These are phyloP conservation scores for Bufo gargarizans DNA, from an alignment of 2,113 vertebrate genomes.

Conservation along the genomic window DNA sequence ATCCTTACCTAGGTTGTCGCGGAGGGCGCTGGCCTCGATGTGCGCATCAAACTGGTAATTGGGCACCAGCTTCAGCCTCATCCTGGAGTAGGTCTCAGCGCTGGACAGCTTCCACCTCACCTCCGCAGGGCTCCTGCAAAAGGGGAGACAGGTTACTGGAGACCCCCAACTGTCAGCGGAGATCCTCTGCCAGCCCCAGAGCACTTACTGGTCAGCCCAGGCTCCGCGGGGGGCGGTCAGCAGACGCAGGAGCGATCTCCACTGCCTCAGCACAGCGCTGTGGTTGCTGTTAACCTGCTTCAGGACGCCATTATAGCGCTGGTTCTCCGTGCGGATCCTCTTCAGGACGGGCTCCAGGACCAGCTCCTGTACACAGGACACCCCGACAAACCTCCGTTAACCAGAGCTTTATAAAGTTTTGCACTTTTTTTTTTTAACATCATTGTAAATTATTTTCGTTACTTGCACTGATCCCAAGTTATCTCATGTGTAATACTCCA, in stretches of 20 bases:
- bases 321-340: conserved; percentile 78
- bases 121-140: conserved; percentile 73
- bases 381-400: neutral
- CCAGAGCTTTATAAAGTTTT: neutral
- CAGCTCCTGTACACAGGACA: conserved; percentile 73
- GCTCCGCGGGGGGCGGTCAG: conserved; percentile 84
- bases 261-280: conserved; percentile 82
- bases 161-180: neutral
- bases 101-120: conserved; percentile 87
- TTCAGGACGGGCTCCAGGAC: conserved; percentile 81
- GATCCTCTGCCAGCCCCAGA: accelerated
- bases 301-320: conserved; percentile 73
- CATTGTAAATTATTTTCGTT: too few relatives aligned
- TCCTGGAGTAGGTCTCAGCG: conserved; percentile 92
- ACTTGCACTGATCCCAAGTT: too few relatives aligned
- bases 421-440: too few relatives aligned
- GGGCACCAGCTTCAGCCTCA: conserved; percentile 95
- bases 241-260: conserved; percentile 82
- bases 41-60: conserved; percentile 88
- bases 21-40: conserved; percentile 88
- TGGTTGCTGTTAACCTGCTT: conserved; percentile 87
- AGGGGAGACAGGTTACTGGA: neutral
- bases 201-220: conserved; percentile 84
- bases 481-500: too few relatives aligned
- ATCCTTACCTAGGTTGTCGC: conserved; percentile 90